Conservation (phyloP, 2,888 invertebrate species). For the Smittia aterrima region DNA sequence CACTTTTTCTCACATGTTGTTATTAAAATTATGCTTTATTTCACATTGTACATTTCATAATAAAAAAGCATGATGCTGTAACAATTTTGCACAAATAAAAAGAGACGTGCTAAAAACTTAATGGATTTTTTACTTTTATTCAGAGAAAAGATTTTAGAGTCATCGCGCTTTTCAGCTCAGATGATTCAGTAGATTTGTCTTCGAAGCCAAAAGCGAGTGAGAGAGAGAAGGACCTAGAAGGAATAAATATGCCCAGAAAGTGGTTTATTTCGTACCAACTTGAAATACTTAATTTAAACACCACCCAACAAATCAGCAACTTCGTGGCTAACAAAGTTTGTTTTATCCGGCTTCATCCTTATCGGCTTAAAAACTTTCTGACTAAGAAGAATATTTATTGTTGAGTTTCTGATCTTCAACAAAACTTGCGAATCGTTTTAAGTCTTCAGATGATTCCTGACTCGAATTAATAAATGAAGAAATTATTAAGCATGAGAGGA, state of each 20-base stretch:
- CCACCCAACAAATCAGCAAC: conserved; percentile 19
- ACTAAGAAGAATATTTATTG: conserved; percentile 11
- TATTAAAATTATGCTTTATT: conserved; percentile 19
- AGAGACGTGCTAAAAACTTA: conserved; percentile 22
- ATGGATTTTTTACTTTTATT: conserved; percentile 25
- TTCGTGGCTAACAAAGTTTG: conserved; percentile 6
- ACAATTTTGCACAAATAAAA: conserved; percentile 24
- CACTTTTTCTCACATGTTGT: conserved; percentile 27
- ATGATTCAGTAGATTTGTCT: conserved; percentile 4
- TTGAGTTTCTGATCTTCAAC: neutral
- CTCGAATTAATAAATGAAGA: no score
- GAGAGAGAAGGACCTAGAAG: neutral
- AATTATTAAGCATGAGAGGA: no score
- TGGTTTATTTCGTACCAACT: neutral
- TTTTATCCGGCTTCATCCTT: conserved; percentile 17
- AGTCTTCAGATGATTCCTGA: no score
- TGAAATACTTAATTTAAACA: conserved; percentile 23
- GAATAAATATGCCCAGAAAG: conserved; percentile 7
- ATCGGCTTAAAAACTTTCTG: conserved; percentile 19
- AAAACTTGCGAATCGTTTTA: neutral
- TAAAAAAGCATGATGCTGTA: conserved; percentile 40
- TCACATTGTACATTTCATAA: conserved; percentile 26
- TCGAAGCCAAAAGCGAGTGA: no score
- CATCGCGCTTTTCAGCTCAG: neutral
- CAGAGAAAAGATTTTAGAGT: conserved; percentile 4